Evolutionary conservation across 2,113 vertebrate genomes (phyloP), one percentile per base, ranked within the genome.

Genomic region (Tachuris rubrigastra): DNA sequence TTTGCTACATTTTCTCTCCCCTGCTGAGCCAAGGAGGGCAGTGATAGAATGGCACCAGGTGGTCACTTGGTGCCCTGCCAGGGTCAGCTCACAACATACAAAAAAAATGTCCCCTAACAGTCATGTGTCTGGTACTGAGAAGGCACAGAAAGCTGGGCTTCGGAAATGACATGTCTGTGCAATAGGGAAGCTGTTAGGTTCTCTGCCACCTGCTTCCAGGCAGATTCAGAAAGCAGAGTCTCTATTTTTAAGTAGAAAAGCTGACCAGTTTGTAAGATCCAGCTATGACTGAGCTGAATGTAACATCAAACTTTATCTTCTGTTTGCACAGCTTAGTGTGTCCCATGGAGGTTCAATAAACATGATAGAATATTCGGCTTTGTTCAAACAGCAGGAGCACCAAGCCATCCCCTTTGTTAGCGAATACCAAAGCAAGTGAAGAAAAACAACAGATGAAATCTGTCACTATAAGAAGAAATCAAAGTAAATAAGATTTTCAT

Each of bases 261-360:
- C 12, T 85, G 75, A 88, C 50, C 39, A 66, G 35, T 7, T 33
- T 87, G 42, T 59, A 76, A 71, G n/a, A 60, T 60, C 31, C 53
- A 80, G 68, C 83, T 81, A 19, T 75, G 56, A 77, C 7, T 56
- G 76, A 78, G n/a, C n/a, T 84, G 73, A 52, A 62, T 10, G 22
- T 56, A 65, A 56, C 24, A 1, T 69, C 58, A 85, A 55, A 66
- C 52, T 85, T 85, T 66, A 88, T 92, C 77, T 85, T 52, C 62
- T 80, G 58, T 88, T 94, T 96, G 82, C 75, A 85, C 89, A 96
- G 74, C 75, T 87, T 76, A 62, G 63, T 18, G 14, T 42, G 58
- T 39, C 23, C 67, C 42, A 10, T 9, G 27, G 63, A 83, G 75
- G 71, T 53, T 85, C 81, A 73, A 55, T 50, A 75, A 85, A 66